Percentiles rank a stretch among this genome's conserved stretches.
Conservation (phyloP, 1,140 invertebrate genomes). For the Drosophila serrata region DNA sequence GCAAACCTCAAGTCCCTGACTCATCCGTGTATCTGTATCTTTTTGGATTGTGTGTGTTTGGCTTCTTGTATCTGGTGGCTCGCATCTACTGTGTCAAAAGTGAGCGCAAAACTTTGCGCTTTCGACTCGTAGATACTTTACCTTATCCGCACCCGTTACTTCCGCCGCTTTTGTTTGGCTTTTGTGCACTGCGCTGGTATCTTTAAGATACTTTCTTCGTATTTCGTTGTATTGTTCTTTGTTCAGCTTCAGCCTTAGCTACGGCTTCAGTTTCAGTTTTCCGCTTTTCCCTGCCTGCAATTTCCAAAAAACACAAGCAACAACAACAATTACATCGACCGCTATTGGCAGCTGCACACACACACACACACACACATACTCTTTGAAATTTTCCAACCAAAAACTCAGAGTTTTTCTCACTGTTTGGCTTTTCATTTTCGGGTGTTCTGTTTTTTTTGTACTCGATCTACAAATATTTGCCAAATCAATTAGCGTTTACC, state of each 20-base stretch:
- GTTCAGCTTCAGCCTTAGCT: neutral
- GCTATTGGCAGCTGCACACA: conserved; percentile 32
- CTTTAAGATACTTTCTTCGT: conserved; percentile 61
- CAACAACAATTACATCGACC: conserved; percentile 26
- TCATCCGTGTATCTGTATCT: conserved; percentile 26
- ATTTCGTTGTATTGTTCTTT: conserved; percentile 52
- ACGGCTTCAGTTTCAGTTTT: conserved; percentile 34
- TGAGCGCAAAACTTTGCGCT: conserved; percentile 75
- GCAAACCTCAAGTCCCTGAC: conserved; percentile 22
- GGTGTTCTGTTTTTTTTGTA: neutral
- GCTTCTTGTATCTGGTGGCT: conserved; percentile 27
- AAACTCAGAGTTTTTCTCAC: neutral
- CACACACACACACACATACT: too few relatives aligned
- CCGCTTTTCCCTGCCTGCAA: conserved; percentile 34
- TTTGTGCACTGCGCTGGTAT: conserved; percentile 44
- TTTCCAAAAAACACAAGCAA: conserved; percentile 31
- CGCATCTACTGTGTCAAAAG: conserved; percentile 68
- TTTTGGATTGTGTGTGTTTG: neutral
- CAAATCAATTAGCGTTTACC: conserved; percentile 27
- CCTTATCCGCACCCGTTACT: conserved; percentile 16
- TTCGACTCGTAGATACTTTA: conserved; percentile 52
- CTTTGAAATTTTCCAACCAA: conserved; percentile 12
- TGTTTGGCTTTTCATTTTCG: conserved; percentile 6
- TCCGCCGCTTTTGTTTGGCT: conserved; percentile 43
- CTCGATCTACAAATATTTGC: conserved; percentile 35